These are phyloP conservation scores for Lithophane leautieri DNA, from an alignment of 2,888 invertebrate species.

Conservation along the genomic window DNA sequence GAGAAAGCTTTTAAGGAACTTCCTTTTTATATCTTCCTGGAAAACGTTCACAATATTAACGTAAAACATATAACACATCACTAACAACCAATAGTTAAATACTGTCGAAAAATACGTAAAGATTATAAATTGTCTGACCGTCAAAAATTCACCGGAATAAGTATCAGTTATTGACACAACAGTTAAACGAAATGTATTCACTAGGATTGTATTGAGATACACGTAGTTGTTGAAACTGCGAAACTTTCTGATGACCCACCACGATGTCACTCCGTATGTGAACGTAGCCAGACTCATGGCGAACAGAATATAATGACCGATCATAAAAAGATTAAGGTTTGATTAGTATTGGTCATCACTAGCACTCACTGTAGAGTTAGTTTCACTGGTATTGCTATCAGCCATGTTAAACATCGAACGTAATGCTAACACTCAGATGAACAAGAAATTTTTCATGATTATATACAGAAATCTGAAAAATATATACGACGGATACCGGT, in stretches of 20 bases:
- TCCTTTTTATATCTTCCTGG: slow-evolving; percentile 1
- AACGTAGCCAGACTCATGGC: too few species aligned
- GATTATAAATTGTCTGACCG: too few species aligned
- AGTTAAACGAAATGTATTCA: neutral
- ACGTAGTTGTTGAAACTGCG: slow-evolving; percentile 37
- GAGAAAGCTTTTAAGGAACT: slow-evolving; percentile 15
- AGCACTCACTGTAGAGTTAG: neutral
- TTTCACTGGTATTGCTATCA: neutral
- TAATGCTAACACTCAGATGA: neutral
- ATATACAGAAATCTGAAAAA: too few species aligned
- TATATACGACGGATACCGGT: too few species aligned
- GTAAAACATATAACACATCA: too few species aligned
- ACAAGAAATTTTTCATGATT: neutral
- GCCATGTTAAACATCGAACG: neutral
- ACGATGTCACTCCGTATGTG: too few species aligned
- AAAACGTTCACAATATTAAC: slow-evolving; percentile 3
- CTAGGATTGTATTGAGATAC: slow-evolving; percentile 16
- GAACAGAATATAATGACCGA: too few species aligned
- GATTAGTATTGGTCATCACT: neutral
- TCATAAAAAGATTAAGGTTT: neutral
- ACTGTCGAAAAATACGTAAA: too few species aligned
- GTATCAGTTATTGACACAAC: too few species aligned
- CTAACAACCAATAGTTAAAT: too few species aligned
- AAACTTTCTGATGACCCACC: slow-evolving; percentile 34
- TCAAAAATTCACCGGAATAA: too few species aligned